Evolutionary conservation across 2,888 invertebrate species (phyloP).

Genomic region (Ctenicera cuprea): DNA sequence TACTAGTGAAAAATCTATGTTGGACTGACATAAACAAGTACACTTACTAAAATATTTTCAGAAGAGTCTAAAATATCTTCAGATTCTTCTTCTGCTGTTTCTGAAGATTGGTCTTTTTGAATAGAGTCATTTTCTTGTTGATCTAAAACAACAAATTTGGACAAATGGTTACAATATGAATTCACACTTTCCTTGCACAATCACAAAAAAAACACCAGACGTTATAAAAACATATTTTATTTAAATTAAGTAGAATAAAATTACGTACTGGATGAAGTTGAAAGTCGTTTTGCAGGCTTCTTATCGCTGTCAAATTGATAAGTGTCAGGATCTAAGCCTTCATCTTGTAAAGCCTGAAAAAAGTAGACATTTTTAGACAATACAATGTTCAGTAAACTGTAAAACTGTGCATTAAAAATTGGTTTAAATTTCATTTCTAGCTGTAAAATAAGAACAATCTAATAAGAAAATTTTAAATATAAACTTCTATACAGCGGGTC

Average conservation of each 20-base stretch:
- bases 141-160: neutral
- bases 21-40: neutral
- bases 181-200: too few species aligned
- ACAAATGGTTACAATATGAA: too few species aligned
- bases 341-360: slow-evolving; percentile 78
- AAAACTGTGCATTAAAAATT: too few species aligned
- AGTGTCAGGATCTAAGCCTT: slow-evolving; percentile 84
- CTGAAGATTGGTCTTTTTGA: slow-evolving; percentile 2
- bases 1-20: too few species aligned
- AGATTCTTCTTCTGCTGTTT: slow-evolving; percentile 7
- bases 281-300: slow-evolving; percentile 73
- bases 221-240: neutral
- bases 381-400: too few species aligned
- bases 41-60: slow-evolving; percentile 1
- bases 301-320: slow-evolving; percentile 78
- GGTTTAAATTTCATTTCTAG: too few species aligned
- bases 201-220: too few species aligned
- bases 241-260: neutral
- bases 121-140: neutral
- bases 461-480: too few species aligned
- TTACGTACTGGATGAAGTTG: slow-evolving; percentile 63
- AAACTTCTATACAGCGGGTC: too few species aligned
- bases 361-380: neutral
- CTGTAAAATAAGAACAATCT: too few species aligned
- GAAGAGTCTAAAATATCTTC: slow-evolving; percentile 27